Base-by-base conservation (phyloP, 2,888 invertebrate species). In the Rotaria sp. region DNA sequence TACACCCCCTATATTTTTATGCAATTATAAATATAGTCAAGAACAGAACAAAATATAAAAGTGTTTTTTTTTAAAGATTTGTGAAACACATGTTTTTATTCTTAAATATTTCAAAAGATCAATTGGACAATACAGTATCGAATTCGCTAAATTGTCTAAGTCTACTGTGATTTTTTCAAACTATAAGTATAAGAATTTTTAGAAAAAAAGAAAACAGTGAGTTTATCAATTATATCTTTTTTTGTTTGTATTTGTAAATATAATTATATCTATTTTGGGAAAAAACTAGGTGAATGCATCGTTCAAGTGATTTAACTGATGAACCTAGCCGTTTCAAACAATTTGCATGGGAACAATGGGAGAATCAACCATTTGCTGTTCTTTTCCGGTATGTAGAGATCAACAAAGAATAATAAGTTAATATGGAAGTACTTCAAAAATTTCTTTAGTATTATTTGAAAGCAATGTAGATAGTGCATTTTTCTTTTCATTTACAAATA, bases 321-420 rank as follows among this genome's bases (percentile, higher is more conserved):
- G 80, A 80, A 45, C 45, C 80, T 3, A 80, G 80, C n/a, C 41
- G 45, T 45, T n/a, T 80, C 2, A 80, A 80, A 80, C 80, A 80
- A 80, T 80, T 80, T 45, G 24, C 45, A n/a, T 80, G 80, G 80
- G 80, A 80, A n/a, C 45, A 45, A 45, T 80, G 80, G 80, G 80
- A 80, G 26, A 45, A 41, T n/a, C 80, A 80, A 80, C 11, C 10
- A 13, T 26, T 80, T 45, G 80, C 41, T 80, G 80, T 80, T 41
- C 8, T 80, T 26, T 45, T 80, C n/a, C 80, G 80, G 80, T 80
- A 80, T 41, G 41, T n/a, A 45, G 15, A 45, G 13, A 18, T n/a
- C n/a, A n/a, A n/a, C n/a, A n/a, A 18, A 3, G 50, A 50, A 50
- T 18, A 10, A 1, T 50, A 50, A 13, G 18, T 3, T 1, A 15